Percentiles rank a stretch among this genome's conserved stretches.
Conservation (phyloP, 2,888 invertebrate species). For the Tipula helvola region DNA sequence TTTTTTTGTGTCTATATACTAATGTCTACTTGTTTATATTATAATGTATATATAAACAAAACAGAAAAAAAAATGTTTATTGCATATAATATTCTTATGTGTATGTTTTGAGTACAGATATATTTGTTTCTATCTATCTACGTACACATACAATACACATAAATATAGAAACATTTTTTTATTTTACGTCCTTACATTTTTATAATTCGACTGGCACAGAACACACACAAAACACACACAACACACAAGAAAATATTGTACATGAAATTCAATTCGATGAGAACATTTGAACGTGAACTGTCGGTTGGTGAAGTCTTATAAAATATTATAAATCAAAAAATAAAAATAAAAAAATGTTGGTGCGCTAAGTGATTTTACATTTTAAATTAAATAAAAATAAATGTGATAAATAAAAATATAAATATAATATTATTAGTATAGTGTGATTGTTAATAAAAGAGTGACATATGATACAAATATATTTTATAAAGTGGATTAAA, state of each 20-base stretch:
- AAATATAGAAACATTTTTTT: background rate
- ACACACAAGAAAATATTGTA: background rate
- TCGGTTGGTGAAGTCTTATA: constrained; percentile 6
- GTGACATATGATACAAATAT: background rate
- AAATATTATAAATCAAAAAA: background rate
- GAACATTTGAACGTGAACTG: constrained; percentile 12
- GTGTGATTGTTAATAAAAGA: background rate
- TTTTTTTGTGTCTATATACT: background rate
- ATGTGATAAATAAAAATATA: background rate
- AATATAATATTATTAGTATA: background rate
- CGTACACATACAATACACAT: background rate
- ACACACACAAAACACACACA: background rate
- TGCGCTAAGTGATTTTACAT: background rate
- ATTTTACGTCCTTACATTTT: background rate
- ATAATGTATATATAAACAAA: background rate
- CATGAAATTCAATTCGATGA: constrained; percentile 5
- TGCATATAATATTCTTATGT: background rate
- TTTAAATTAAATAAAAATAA: background rate
- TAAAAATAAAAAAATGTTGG: background rate
- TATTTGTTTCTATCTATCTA: background rate
- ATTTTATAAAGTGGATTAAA: background rate
- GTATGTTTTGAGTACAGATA: background rate
- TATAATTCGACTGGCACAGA: background rate
- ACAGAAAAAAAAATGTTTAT: background rate
- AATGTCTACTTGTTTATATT: background rate